Conservation (phyloP, 2,113 vertebrate genomes). For the Pelecanoides urinatrix region DNA sequence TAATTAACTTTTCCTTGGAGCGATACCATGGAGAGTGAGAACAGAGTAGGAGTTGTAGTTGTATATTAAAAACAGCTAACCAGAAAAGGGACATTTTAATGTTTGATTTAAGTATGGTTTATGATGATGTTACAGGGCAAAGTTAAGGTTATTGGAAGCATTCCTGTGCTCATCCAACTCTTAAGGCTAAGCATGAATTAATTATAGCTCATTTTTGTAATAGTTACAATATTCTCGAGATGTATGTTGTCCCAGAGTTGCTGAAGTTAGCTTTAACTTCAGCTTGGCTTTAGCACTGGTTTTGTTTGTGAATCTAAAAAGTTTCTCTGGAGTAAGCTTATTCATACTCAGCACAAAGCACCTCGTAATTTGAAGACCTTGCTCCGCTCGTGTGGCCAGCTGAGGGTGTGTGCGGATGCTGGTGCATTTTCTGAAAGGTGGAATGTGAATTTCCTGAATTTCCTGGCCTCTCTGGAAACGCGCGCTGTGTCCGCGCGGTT, state of each 20-base stretch:
- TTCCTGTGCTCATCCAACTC: neutral
- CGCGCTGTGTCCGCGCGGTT: fast-evolving
- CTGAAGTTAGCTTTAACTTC: neutral
- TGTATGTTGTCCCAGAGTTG: neutral
- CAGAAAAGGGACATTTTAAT: neutral
- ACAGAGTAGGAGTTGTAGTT: neutral
- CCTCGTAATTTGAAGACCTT: neutral
- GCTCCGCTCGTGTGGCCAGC: fast-evolving
- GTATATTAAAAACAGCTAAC: neutral
- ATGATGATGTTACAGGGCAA: neutral
- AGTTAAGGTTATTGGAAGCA: neutral
- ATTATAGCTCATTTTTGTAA: neutral
- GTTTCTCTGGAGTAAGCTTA: neutral
- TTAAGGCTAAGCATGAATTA: conserved; percentile 17
- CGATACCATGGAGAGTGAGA: neutral
- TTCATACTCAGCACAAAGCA: neutral
- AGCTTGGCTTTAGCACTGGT: neutral
- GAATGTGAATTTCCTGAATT: neutral
- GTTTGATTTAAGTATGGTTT: neutral
- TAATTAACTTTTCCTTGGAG: conserved; percentile 24
- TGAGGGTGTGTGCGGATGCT: fast-evolving
- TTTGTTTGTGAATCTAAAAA: neutral
- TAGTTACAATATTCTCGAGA: neutral
- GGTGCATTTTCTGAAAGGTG: neutral
- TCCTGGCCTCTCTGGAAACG: neutral